Percentiles rank a stretch among this genome's conserved stretches.
phyloP scores from a whole-genome alignment of 2,113 vertebrate species.

The Erpornis zantholeuca region DNA sequence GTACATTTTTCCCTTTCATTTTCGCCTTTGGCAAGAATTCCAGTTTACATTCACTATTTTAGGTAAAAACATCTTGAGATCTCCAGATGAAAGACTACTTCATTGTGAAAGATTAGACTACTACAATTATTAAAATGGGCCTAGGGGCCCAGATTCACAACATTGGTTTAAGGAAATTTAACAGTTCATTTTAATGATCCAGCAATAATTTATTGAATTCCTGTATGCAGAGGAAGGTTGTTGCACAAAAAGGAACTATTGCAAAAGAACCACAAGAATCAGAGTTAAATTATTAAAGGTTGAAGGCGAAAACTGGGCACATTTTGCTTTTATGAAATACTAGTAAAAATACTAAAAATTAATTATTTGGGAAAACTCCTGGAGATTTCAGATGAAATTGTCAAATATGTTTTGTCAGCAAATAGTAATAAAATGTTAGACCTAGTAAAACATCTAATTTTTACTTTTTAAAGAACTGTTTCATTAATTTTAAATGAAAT shows the following conservation, averaged over 20 bases:
- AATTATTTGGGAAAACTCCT: not conserved
- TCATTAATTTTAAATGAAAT: not conserved
- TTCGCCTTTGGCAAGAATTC: slow-evolving; percentile 10
- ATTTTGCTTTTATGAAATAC: not conserved
- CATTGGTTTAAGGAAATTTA: not conserved
- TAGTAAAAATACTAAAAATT: not conserved
- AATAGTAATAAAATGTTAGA: not conserved
- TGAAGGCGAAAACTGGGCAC: not conserved
- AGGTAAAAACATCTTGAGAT: not conserved
- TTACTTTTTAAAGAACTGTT: not conserved
- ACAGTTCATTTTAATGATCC: not conserved
- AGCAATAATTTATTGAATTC: not conserved
- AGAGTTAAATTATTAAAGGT: not conserved
- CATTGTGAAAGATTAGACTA: not conserved
- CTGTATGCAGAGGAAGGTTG: not conserved
- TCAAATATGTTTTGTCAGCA: not conserved
- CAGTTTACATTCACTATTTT: not conserved
- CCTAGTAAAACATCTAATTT: not conserved
- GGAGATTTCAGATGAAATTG: not conserved
- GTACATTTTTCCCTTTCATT: not conserved
- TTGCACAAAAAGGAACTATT: not conserved
- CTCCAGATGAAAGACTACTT: not conserved
- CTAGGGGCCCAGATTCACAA: not conserved
- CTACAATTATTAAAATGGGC: not conserved
- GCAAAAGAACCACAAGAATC: not conserved